Percentiles rank a stretch among this genome's conserved stretches.
Evolutionary conservation across 1,140 invertebrate species (phyloP).

Genomic region (Thalassaphorura encarpata): DNA sequence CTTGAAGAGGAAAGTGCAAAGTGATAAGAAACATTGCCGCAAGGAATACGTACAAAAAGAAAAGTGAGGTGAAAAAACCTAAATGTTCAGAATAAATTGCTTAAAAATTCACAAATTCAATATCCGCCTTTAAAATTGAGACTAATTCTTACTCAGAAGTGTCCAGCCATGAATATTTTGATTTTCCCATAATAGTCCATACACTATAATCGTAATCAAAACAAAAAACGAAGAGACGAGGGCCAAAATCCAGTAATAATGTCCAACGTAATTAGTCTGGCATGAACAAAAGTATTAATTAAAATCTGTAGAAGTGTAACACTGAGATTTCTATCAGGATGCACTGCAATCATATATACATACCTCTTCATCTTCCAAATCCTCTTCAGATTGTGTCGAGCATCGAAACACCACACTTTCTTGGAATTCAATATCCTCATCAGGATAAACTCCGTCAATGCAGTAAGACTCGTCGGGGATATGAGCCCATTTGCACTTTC

Average conservation of each 20-base stretch:
- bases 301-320: neutral
- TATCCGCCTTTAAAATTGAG: too few relatives aligned
- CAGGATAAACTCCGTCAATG: neutral
- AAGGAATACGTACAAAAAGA: conserved; percentile 34
- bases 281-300: too few relatives aligned
- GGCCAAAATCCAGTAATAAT: neutral
- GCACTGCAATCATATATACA: too few relatives aligned
- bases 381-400: neutral
- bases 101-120: too few relatives aligned
- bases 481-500: neutral
- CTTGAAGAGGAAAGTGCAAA: too few relatives aligned
- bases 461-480: neutral
- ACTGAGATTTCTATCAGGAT: neutral
- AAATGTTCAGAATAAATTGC: neutral
- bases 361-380: neutral
- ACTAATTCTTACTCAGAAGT: conserved; percentile 11
- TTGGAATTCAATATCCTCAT: too few relatives aligned
- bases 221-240: neutral
- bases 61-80: conserved; percentile 33
- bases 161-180: neutral
- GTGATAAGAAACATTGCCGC: conserved; percentile 35
- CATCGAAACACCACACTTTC: neutral
- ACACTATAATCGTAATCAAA: neutral
- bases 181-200: neutral
- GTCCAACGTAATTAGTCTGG: too few relatives aligned